phyloP scores from a whole-genome alignment of 2,888 invertebrate genomes.

The Pheosia gnoma region DNA sequence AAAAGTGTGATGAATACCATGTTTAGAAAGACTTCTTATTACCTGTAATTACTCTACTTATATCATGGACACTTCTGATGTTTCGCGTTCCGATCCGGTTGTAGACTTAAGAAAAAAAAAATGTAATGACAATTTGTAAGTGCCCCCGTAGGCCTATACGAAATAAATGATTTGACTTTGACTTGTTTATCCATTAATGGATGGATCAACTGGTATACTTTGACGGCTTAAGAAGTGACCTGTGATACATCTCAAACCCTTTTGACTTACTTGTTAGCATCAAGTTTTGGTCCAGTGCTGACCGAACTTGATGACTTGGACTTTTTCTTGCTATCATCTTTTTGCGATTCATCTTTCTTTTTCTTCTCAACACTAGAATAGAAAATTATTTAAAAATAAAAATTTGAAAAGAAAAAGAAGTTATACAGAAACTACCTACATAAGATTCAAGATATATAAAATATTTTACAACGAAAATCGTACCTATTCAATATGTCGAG shows the following conservation, averaged over 20 bases:
- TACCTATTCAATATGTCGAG: background rate
- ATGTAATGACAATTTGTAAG: too few relatives aligned
- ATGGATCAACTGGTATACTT: too few relatives aligned
- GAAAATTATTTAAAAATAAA: background rate
- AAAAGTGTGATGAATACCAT: too few relatives aligned
- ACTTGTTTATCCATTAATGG: too few relatives aligned
- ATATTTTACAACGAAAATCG: background rate
- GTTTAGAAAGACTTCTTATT: too few relatives aligned
- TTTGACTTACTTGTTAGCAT: conserved; percentile 85
- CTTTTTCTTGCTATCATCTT: conserved; percentile 90
- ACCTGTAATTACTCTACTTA: too few relatives aligned
- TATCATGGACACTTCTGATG: too few relatives aligned
- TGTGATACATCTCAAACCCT: background rate
- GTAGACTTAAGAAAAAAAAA: too few relatives aligned
- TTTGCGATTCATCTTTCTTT: conserved; percentile 86
- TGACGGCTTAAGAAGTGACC: too few relatives aligned
- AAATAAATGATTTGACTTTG: too few relatives aligned
- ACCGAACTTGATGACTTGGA: conserved; percentile 86
- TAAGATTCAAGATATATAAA: background rate
- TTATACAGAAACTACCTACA: background rate
- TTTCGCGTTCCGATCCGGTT: too few relatives aligned
- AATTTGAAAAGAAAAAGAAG: background rate
- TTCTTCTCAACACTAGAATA: conserved; percentile 91
- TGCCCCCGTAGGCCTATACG: too few relatives aligned
- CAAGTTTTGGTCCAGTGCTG: conserved; percentile 87